Evolutionary conservation across 2,797 vertebrate genomes (phyloP), one percentile per base, ranked within the genome.

Genomic region (Botia kubotai): DNA sequence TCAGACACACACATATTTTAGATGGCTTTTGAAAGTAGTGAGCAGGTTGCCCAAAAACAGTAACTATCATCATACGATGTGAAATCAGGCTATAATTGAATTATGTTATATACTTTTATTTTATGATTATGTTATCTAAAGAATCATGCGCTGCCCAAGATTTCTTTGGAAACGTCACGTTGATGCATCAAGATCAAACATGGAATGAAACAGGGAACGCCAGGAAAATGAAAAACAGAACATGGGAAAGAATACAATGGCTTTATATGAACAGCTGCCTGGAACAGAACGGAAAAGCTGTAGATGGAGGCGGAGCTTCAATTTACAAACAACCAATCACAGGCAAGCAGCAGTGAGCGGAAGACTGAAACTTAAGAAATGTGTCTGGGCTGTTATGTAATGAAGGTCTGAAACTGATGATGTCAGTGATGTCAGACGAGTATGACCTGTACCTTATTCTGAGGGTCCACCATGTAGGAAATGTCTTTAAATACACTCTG

Each of bases 401-500:
- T 43, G 69, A 39, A 50, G 10, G 6, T 16, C 60, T 46, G n/a
- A 26, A 58, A 52, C 65, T 46, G 14, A 74, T 81, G 57, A 53
- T 14, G 21, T 36, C 2, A 78, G 81, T 48, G 77, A 84, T 36
- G 82, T 6, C 77, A 39, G 72, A 70, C 58, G 13, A 58, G 82
- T 0, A 33, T 1, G 33, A 33, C 19, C 74, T 13, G 84, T 94
- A 95, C 94, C 93, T 95, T 95, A 89, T 93, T 94, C 77, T 93
- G 93, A 17, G 93, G 92, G 85, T 95, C 94, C 88, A 94, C 92
- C 92, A 95, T 87, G 90, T 94, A 94, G 91, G 93, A 95, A 87
- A 94, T 92, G 89, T 95, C 94, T 93, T 93, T 94, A 92, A 92
- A 94, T 88, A 93, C 93, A 90, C 91, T 93, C 87, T 94, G 93